Evolutionary conservation across 2,113 vertebrate genomes (phyloP).

Genomic region (Rhabdornis inornatus): DNA sequence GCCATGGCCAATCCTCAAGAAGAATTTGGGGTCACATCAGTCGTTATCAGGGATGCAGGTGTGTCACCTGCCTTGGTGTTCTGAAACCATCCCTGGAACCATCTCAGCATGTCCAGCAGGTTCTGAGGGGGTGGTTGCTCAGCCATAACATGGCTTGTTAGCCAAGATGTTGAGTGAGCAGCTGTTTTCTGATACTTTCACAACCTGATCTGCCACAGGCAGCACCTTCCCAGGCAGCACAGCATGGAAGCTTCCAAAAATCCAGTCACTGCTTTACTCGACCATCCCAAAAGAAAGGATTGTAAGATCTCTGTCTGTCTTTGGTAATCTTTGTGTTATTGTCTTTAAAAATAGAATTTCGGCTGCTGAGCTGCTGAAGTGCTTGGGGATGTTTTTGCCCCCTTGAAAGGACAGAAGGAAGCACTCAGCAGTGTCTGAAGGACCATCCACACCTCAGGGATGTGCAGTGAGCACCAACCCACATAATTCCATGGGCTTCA

Average conservation of each 20-base stretch:
- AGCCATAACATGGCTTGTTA: background rate
- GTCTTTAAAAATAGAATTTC: background rate
- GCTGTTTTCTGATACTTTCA: background rate
- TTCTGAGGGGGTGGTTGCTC: background rate
- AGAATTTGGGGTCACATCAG: background rate
- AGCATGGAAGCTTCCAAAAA: rapidly evolving
- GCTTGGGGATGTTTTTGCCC: background rate
- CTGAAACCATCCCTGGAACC: background rate
- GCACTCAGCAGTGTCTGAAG: background rate
- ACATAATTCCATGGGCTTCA: background rate
- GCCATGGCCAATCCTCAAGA: background rate
- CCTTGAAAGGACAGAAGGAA: background rate
- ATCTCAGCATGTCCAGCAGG: background rate
- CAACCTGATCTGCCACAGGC: background rate
- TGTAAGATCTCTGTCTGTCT: background rate
- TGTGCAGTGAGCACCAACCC: background rate
- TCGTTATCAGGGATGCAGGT: background rate
- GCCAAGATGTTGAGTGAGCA: background rate
- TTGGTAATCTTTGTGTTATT: background rate
- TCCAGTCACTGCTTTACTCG: background rate
- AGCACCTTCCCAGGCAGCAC: background rate
- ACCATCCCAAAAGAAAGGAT: background rate
- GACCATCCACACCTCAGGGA: background rate
- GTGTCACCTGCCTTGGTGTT: background rate
- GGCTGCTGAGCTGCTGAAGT: background rate